Conservation (phyloP, 2,113 vertebrate genomes). For the Platysteira castanea region DNA sequence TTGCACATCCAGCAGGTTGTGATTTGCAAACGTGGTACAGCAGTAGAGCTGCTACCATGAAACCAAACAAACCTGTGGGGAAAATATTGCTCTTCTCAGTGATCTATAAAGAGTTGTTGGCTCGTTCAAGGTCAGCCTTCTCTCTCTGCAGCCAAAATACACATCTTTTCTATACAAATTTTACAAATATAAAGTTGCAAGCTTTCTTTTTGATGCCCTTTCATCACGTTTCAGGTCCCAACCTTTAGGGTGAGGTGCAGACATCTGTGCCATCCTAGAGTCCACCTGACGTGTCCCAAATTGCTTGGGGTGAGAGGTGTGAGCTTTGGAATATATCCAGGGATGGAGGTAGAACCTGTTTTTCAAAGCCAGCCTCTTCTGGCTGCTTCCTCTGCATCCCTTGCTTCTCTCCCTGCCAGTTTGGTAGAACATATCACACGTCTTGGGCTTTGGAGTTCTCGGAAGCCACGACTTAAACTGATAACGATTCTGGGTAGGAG, state of each 20-base stretch:
- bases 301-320: neutral
- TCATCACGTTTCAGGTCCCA: neutral
- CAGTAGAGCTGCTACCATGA: neutral
- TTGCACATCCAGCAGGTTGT: neutral
- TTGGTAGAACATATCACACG: accelerated
- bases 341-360: neutral
- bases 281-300: neutral
- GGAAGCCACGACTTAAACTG: accelerated
- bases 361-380: neutral
- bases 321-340: neutral
- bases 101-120: neutral
- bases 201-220: neutral
- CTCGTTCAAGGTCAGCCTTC: neutral
- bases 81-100: neutral
- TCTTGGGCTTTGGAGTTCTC: neutral
- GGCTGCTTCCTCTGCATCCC: neutral
- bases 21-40: neutral
- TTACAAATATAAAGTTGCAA: neutral
- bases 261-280: neutral
- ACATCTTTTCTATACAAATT: neutral
- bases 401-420: neutral
- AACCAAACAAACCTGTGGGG: neutral
- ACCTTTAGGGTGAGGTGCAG: neutral
- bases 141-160: neutral
- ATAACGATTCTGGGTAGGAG: neutral